These are phyloP conservation scores for Pantala flavescens DNA, from an alignment of 1,140 invertebrate species.

Conservation along the genomic window DNA sequence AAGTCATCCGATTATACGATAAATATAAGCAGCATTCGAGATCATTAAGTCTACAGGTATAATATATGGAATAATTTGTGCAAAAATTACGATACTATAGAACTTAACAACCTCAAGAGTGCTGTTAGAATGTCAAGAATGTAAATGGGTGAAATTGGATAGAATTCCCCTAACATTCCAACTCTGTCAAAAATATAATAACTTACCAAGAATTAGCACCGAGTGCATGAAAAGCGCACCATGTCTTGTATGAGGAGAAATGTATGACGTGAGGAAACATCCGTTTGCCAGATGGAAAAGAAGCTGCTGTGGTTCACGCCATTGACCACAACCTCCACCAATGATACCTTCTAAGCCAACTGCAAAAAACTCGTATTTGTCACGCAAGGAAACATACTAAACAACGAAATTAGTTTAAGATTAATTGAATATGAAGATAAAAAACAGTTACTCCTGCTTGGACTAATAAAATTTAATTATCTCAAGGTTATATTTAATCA, in stretches of 20 bases:
- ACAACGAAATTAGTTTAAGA: too few species aligned
- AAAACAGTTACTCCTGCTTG: too few species aligned
- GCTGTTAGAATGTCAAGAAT: too few species aligned
- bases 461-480: too few species aligned
- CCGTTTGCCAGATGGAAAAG: conserved; percentile 64
- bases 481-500: too few species aligned
- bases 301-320: conserved; percentile 56
- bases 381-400: too few species aligned
- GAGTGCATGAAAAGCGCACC: conserved; percentile 73
- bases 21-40: neutral
- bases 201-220: conserved; percentile 61
- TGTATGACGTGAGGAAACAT: conserved; percentile 62
- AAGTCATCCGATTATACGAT: neutral
- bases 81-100: neutral
- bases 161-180: too few species aligned
- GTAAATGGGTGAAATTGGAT: too few species aligned
- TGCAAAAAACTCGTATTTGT: too few species aligned
- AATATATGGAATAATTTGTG: neutral
- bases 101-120: too few species aligned
- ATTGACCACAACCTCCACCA: conserved; percentile 42
- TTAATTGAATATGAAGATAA: too few species aligned
- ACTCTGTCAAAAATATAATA: too few species aligned
- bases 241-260: conserved; percentile 63
- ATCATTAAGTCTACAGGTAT: neutral
- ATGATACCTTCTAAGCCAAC: neutral